A percentile compares a stretch with the other conserved stretches of the same genome.
These are phyloP conservation scores for Austrolebias charrua DNA, from an alignment of 2,797 vertebrate genomes.

Conservation along the genomic window DNA sequence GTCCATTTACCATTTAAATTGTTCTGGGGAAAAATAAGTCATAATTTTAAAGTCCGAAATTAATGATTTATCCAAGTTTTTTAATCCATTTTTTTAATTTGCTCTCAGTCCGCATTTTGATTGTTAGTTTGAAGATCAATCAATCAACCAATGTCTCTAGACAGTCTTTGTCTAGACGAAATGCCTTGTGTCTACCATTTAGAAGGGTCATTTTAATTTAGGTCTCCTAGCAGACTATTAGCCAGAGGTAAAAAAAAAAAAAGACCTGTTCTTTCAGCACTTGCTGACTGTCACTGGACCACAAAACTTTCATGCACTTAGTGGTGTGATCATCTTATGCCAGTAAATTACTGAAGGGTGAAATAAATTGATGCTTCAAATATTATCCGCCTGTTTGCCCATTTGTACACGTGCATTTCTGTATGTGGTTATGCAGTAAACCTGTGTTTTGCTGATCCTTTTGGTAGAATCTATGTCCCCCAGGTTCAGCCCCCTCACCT, in stretches of 20 bases:
- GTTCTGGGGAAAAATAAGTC: too few relatives aligned
- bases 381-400: conserved; percentile 7
- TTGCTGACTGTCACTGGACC: conserved; percentile 32
- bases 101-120: conserved; percentile 23
- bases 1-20: too few relatives aligned
- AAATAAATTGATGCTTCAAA: conserved; percentile 13
- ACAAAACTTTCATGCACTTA: conserved; percentile 21
- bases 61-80: conserved; percentile 9
- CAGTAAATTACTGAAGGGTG: background rate
- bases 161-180: conserved; percentile 53
- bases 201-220: conserved; percentile 51
- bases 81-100: conserved; percentile 21
- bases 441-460: conserved; percentile 26
- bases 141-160: conserved; percentile 45
- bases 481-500: conserved; percentile 4
- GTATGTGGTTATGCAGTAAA: conserved; percentile 1
- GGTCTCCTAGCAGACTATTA: conserved; percentile 40
- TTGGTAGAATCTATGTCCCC: conserved; percentile 26
- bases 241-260: conserved; percentile 55
- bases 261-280: conserved; percentile 51
- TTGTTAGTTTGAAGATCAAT: conserved; percentile 45
- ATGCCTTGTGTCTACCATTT: conserved; percentile 46
- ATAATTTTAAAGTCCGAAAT: conserved; percentile 10
- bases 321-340: conserved; percentile 6
- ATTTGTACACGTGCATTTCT: conserved; percentile 3